Percentiles rank a stretch among this genome's conserved stretches.
phyloP scores from a whole-genome alignment of 2,797 vertebrate genomes.

The Rhinella marina region DNA sequence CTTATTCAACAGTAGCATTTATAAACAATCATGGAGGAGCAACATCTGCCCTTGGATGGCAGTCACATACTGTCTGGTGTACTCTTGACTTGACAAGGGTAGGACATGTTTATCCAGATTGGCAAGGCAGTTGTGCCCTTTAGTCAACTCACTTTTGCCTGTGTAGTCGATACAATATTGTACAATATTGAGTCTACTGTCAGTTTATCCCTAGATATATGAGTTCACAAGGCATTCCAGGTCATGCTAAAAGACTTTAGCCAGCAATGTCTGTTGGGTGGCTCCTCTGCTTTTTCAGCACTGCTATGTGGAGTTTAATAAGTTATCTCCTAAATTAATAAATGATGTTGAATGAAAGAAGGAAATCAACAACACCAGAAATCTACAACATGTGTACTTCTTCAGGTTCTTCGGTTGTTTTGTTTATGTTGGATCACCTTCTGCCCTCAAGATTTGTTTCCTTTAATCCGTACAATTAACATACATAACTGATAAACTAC shows the following conservation, averaged over 20 bases:
- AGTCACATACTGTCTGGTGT: background rate
- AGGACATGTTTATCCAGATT: background rate
- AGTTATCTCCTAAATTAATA: constrained; percentile 37
- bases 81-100: background rate
- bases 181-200: background rate
- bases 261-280: constrained; percentile 2
- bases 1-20: too few relatives aligned
- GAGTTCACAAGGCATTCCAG: constrained; percentile 22
- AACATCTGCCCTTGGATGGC: too few relatives aligned
- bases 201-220: background rate
- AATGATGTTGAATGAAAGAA: constrained; percentile 11
- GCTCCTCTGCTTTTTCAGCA: background rate
- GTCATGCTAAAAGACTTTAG: background rate
- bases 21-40: too few relatives aligned
- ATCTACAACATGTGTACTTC: constrained; percentile 37
- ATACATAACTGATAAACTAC: constrained; percentile 46
- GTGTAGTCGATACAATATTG: background rate
- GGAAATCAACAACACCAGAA: constrained; percentile 20
- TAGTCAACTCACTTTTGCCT: background rate
- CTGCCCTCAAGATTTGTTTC: background rate
- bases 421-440: constrained; percentile 36
- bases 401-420: constrained; percentile 25
- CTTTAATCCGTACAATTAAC: constrained; percentile 41
- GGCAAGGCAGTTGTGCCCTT: background rate
- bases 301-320: background rate